A percentile compares a stretch with the other conserved stretches of the same genome.
Evolutionary conservation across 1,140 invertebrate species (phyloP).

Genomic region (Lepidurus apus): DNA sequence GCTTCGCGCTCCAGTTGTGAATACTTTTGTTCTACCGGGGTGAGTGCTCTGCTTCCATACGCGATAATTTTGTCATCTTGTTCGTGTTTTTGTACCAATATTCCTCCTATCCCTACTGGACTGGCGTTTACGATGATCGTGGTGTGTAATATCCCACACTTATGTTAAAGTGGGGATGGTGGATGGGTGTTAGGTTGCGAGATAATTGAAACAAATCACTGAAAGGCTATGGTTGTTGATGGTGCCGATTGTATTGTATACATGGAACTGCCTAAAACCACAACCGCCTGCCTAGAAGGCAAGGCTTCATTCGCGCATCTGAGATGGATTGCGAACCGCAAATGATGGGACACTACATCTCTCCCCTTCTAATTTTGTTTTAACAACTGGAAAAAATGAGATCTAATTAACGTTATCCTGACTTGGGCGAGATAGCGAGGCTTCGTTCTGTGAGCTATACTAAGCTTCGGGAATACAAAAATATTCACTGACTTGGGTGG

Average conservation of each 20-base stretch:
- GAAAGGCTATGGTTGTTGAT: too few relatives aligned
- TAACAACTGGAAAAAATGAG: neutral
- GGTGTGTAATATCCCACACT: too few relatives aligned
- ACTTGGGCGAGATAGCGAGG: too few relatives aligned
- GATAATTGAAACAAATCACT: too few relatives aligned
- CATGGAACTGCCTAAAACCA: too few relatives aligned
- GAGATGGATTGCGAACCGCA: neutral
- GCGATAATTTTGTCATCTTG: constrained; percentile 37
- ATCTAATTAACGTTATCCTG: neutral
- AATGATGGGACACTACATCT: neutral
- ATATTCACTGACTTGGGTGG: neutral
- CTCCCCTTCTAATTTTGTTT: constrained; percentile 6
- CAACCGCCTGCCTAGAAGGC: neutral
- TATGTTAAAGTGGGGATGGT: too few relatives aligned
- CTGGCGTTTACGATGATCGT: constrained; percentile 44
- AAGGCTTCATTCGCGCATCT: too few relatives aligned
- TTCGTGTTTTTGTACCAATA: constrained; percentile 37
- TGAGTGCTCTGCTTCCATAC: constrained; percentile 41
- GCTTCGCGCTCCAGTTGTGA: constrained; percentile 42
- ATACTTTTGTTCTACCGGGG: constrained; percentile 39
- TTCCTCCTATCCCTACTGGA: constrained; percentile 44
- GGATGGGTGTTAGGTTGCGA: too few relatives aligned
- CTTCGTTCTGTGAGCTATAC: too few relatives aligned
- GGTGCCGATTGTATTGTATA: too few relatives aligned
- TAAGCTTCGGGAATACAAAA: too few relatives aligned